Evolutionary conservation across 2,888 invertebrate genomes (phyloP).

Genomic region (Drosophila neoperkinsi): DNA sequence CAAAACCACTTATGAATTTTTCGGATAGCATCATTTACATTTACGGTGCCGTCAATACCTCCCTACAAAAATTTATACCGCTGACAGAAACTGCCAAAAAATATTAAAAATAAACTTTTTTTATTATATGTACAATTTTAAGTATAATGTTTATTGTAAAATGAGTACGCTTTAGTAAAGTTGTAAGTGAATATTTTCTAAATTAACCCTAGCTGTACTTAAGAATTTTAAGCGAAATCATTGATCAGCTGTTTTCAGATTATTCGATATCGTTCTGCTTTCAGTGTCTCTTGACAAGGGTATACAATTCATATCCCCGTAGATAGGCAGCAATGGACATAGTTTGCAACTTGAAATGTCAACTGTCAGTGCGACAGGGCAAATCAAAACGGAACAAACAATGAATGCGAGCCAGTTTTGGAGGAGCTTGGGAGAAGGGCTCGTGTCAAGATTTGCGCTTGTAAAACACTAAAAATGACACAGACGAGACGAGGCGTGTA

Average conservation of each 20-base stretch:
- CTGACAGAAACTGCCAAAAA: too few relatives aligned
- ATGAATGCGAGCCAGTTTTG: constrained; percentile 32
- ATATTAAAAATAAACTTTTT: too few relatives aligned
- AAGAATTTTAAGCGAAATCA: not conserved
- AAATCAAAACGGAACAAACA: constrained; percentile 72
- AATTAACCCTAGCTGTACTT: not conserved
- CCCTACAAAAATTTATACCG: too few relatives aligned
- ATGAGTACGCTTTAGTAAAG: not conserved
- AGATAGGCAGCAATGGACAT: constrained; percentile 26
- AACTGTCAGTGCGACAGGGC: constrained; percentile 65
- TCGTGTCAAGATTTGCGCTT: constrained; percentile 71
- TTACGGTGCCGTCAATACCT: not conserved
- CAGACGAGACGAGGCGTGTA: constrained; percentile 12
- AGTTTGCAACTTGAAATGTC: constrained; percentile 71
- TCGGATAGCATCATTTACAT: not conserved
- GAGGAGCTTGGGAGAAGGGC: constrained; percentile 30
- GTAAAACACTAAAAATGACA: constrained; percentile 73
- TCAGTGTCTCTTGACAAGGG: constrained; percentile 30
- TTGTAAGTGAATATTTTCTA: not conserved
- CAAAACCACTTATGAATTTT: not conserved
- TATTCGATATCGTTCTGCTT: constrained; percentile 16
- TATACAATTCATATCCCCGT: constrained; percentile 51
- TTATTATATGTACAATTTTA: not conserved
- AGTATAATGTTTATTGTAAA: not conserved
- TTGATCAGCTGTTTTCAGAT: constrained; percentile 14